Percentiles rank a stretch among this genome's conserved stretches.
phyloP scores from a whole-genome alignment of 2,888 invertebrate species.

The Scaptomyza flava region DNA sequence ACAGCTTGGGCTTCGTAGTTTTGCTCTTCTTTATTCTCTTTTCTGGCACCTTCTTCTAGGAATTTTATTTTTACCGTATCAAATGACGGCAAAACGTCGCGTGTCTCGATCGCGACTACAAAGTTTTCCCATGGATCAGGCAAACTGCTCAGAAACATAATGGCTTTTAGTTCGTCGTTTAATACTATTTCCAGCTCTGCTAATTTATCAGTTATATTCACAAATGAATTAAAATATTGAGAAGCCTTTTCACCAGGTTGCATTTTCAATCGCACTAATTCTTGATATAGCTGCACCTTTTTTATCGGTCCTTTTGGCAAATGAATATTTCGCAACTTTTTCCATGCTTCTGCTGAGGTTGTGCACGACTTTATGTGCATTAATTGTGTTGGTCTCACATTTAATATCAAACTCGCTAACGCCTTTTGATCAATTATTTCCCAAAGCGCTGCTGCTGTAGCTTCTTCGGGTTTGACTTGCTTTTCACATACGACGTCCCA shows the following conservation, averaged over 20 bases:
- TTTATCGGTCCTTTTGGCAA: no score
- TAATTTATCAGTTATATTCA: not conserved
- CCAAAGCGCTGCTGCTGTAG: no score
- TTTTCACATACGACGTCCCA: no score
- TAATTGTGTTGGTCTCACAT: no score
- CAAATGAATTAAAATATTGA: not conserved
- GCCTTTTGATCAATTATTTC: no score
- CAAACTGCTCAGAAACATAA: not conserved
- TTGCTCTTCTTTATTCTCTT: not conserved
- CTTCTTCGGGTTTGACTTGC: no score
- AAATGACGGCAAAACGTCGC: not conserved
- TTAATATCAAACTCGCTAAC: no score
- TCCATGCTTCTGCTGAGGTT: no score
- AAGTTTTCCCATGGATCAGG: not conserved
- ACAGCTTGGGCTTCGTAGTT: not conserved
- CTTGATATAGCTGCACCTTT: not conserved
- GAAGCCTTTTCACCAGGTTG: not conserved
- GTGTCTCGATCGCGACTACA: conserved; percentile 2
- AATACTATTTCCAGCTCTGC: not conserved
- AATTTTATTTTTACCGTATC: not conserved
- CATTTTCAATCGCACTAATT: not conserved
- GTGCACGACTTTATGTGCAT: no score
- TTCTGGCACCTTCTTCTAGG: not conserved
- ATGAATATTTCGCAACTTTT: no score
- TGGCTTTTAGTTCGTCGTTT: not conserved